A percentile compares a stretch with the other conserved stretches of the same genome.
Conservation (phyloP, 2,113 vertebrate genomes). For the Gopherus evgoodei region DNA sequence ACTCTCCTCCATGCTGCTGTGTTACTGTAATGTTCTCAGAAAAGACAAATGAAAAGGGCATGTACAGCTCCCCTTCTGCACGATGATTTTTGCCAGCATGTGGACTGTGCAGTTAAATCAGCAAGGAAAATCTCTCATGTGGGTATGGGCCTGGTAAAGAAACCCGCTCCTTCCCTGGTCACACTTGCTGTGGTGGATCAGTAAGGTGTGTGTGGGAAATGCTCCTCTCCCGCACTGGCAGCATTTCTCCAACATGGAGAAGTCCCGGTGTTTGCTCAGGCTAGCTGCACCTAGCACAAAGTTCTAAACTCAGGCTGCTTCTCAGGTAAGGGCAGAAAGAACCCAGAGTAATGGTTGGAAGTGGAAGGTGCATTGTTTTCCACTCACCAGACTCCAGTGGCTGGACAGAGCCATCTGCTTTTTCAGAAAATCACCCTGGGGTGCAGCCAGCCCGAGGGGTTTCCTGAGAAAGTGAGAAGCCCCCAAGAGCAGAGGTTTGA, state of each 20-base stretch:
- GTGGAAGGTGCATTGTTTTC: background rate
- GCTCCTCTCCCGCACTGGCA: background rate
- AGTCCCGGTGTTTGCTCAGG: background rate
- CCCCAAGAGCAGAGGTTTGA: background rate
- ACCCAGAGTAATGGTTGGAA: background rate
- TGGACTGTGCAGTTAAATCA: background rate
- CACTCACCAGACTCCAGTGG: background rate
- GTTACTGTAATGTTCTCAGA: background rate
- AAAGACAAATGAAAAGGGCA: background rate
- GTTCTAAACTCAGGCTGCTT: rapidly evolving
- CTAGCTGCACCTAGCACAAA: background rate
- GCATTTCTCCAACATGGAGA: background rate
- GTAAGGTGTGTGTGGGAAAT: background rate
- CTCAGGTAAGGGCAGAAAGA: background rate
- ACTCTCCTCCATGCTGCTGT: background rate
- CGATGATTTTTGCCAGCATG: rapidly evolving
- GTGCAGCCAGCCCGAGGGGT: no score
- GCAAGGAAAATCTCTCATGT: rapidly evolving
- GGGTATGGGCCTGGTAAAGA: rapidly evolving
- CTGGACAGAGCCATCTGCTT: background rate
- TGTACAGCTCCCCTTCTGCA: rapidly evolving
- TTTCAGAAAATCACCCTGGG: background rate
- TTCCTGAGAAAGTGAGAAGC: background rate
- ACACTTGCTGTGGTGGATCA: rapidly evolving
- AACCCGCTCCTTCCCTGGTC: rapidly evolving